Evolutionary conservation across 2,888 invertebrate species (phyloP).

Genomic region (Hypena proboscidalis): DNA sequence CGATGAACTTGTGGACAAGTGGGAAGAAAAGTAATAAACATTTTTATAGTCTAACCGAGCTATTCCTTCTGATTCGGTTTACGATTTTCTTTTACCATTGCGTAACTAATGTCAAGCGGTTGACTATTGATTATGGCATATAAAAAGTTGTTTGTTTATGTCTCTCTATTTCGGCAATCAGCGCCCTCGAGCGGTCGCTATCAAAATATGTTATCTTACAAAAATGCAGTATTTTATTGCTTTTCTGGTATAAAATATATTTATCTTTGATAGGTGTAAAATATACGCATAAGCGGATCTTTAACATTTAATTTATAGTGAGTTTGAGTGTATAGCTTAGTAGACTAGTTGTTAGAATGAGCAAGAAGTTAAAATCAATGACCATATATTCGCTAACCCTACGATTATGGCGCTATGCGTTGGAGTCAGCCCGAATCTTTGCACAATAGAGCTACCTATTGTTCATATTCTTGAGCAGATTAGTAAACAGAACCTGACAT

Average conservation of each 20-base stretch:
- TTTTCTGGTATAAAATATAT: too few relatives aligned
- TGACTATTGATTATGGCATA: constrained; percentile 38
- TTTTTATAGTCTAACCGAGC: constrained; percentile 70
- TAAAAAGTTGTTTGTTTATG: constrained; percentile 42
- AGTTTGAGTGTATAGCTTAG: too few relatives aligned
- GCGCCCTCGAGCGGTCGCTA: constrained; percentile 17
- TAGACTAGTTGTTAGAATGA: too few relatives aligned
- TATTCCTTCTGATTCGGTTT: constrained; percentile 60
- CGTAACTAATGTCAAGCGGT: constrained; percentile 48
- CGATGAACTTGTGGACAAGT: constrained; percentile 67
- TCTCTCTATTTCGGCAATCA: constrained; percentile 25
- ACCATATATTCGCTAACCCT: too few relatives aligned
- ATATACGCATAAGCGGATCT: not conserved
- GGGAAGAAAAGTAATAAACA: constrained; percentile 78
- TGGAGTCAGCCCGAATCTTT: too few relatives aligned
- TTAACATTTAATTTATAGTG: too few relatives aligned
- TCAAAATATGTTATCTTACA: too few relatives aligned
- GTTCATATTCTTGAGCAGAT: constrained; percentile 6
- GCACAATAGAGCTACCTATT: too few relatives aligned
- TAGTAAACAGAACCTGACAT: constrained; percentile 13
- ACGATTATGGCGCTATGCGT: too few relatives aligned
- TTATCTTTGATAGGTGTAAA: constrained; percentile 12
- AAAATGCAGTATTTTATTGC: too few relatives aligned
- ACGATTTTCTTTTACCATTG: constrained; percentile 55
- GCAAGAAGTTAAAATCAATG: too few relatives aligned